Evolutionary conservation across 2,888 invertebrate species (phyloP).

Genomic region (Acanthococcus lagerstroemiae): DNA sequence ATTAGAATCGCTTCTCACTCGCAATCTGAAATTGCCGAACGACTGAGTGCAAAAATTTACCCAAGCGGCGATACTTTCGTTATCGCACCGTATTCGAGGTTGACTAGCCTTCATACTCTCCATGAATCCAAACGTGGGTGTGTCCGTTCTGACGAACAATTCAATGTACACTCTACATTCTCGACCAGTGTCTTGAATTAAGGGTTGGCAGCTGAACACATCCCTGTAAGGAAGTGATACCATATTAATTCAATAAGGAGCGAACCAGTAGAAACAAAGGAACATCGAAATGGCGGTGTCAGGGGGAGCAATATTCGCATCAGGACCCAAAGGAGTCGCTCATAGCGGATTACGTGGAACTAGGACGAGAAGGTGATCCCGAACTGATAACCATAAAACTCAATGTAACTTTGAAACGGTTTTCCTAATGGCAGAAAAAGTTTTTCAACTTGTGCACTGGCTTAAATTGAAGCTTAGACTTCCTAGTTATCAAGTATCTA

Average conservation of each 20-base stretch:
- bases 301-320: too few relatives aligned
- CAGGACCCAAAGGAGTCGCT: too few relatives aligned
- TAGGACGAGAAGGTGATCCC: too few relatives aligned
- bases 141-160: slow-evolving; percentile 51
- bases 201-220: slow-evolving; percentile 53
- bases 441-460: too few relatives aligned
- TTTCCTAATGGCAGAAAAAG: too few relatives aligned
- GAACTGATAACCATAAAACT: too few relatives aligned
- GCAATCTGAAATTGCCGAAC: neutral
- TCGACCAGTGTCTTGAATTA: slow-evolving; percentile 46
- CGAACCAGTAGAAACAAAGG: slow-evolving; percentile 21
- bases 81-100: slow-evolving; percentile 69
- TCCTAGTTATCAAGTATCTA: too few relatives aligned
- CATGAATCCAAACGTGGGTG: slow-evolving; percentile 37
- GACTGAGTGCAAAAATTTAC: slow-evolving; percentile 40
- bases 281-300: too few relatives aligned
- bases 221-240: slow-evolving; percentile 45
- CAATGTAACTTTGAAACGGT: too few relatives aligned
- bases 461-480: too few relatives aligned
- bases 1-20: neutral
- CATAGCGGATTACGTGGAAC: too few relatives aligned
- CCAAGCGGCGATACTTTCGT: slow-evolving; percentile 56
- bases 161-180: slow-evolving; percentile 56
- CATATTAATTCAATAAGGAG: neutral
- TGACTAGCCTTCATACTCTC: slow-evolving; percentile 50